Evolutionary conservation across 2,888 invertebrate genomes (phyloP).

Genomic region (Drosophila ochracea): DNA sequence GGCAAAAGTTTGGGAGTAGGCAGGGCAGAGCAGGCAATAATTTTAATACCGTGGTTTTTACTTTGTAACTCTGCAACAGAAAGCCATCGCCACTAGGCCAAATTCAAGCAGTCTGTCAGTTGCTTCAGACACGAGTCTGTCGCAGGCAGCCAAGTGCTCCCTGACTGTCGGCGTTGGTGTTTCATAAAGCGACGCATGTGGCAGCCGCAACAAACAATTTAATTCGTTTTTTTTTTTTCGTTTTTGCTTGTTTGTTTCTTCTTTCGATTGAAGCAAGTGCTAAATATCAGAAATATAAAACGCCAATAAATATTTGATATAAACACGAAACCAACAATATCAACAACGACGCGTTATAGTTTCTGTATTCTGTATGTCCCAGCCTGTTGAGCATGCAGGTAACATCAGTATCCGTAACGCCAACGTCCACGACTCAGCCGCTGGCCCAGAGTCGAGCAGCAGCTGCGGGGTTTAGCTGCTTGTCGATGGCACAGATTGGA

Average conservation of each 20-base stretch:
- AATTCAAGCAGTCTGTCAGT: conserved; percentile 45
- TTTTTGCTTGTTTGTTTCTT: not conserved
- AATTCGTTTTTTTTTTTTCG: not conserved
- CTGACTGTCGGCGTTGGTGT: conserved; percentile 12
- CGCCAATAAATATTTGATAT: not conserved
- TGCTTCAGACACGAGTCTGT: conserved; percentile 50
- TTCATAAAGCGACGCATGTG: conserved; percentile 4
- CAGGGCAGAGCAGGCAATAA: conserved; percentile 7
- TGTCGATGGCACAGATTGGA: not conserved
- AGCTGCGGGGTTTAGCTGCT: not conserved
- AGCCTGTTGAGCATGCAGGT: conserved; percentile 20
- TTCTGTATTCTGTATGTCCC: not conserved
- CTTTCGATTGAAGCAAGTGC: not conserved
- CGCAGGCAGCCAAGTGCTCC: conserved; percentile 41
- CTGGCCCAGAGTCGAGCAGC: not conserved
- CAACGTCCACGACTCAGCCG: not conserved
- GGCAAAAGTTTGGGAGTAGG: conserved; percentile 11
- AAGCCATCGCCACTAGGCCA: conserved; percentile 11
- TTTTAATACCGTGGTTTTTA: conserved; percentile 44
- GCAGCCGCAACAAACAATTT: not conserved
- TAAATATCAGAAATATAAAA: not conserved
- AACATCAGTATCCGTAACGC: conserved; percentile 7
- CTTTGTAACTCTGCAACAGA: conserved; percentile 22
- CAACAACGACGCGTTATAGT: not conserved
- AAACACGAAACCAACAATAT: not conserved